These are phyloP conservation scores for Brachirus orientalis DNA, from an alignment of 2,113 vertebrate genomes.

Conservation along the genomic window DNA sequence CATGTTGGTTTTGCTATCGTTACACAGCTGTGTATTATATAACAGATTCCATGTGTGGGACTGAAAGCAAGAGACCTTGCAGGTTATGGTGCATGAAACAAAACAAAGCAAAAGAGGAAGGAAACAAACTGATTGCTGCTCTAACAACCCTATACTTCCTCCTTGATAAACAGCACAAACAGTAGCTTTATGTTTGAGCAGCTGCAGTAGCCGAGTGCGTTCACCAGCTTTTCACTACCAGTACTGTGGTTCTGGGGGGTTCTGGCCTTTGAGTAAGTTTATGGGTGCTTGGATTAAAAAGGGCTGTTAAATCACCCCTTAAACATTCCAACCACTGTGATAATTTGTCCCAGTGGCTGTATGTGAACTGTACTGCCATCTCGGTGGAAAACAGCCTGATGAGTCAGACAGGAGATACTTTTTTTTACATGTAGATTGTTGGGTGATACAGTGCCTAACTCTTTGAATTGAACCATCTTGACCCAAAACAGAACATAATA, in stretches of 20 bases:
- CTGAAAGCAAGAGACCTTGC: neutral
- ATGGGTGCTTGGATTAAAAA: too few relatives aligned
- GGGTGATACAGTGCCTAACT: too few relatives aligned
- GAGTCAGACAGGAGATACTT: slow-evolving; percentile 4
- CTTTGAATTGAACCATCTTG: too few relatives aligned
- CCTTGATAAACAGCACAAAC: slow-evolving; percentile 27
- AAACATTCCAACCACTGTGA: neutral
- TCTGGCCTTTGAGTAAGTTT: neutral
- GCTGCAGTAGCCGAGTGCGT: neutral
- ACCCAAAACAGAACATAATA: too few relatives aligned
- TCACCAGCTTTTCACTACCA: slow-evolving; percentile 8
- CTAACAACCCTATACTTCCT: slow-evolving; percentile 16
- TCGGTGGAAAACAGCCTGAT: too few relatives aligned
- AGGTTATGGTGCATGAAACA: slow-evolving; percentile 14
- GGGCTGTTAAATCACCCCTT: neutral
- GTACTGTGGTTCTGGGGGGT: neutral
- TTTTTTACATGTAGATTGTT: neutral
- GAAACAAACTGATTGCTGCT: slow-evolving; percentile 18
- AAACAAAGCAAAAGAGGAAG: slow-evolving; percentile 38
- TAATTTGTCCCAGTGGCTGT: slow-evolving; percentile 9
- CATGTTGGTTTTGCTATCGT: neutral
- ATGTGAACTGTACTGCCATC: neutral
- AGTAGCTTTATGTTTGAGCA: neutral
- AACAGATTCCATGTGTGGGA: slow-evolving; percentile 1
- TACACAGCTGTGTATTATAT: neutral